Base-by-base conservation (phyloP, 2,797 vertebrate species). In the Alosa sapidissima region DNA sequence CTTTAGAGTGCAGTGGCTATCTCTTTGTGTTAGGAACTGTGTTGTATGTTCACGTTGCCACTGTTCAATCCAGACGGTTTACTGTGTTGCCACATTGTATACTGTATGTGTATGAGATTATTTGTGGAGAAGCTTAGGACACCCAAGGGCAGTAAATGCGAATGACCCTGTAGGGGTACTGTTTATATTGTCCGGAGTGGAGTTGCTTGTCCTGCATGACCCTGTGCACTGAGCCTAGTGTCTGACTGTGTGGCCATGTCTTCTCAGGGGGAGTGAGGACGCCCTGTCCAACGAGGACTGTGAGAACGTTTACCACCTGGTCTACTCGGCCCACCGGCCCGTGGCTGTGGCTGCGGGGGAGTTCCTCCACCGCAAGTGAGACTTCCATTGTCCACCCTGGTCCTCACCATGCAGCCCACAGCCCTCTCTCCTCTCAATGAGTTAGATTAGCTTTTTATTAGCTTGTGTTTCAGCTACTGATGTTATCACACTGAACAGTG, bases 211-310 rank as follows among this genome's bases (percentile, higher is more conserved):
- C 33, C 14, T 78, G 72, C 41, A 47, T 47, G 41, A 36, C 41
- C 60, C n/a, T 65, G 3, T 65, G 21, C 60, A 24, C 4, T 28
- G 7, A 24, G 60, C 24, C 6, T 21, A 19, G 51, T 82, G 21
- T 65, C 33, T 60, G 47, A 78, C 36, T 47, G 72, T 19, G 41
- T 78, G 72, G 36, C 24, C 48, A 1, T 49, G 24, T 84, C n/a
- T 21, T 13, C 95, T 21, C 95, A 99, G 98, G 94, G 98, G 98
- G 85, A 99, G 98, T 6, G 98, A 99, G 93, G 97, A 99, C 89
- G 97, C 98, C 84, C 92, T 99, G 92, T 99, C 98, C 24, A 99
- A 98, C 49, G 97, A 99, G 93, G 98, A 99, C 94, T 99, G 98
- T 88, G 98, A 99, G 94, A 99, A 99, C 51, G 98, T 99, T 82